These are phyloP conservation scores for Grapholita molesta DNA, from an alignment of 1,140 invertebrate species.

Conservation along the genomic window DNA sequence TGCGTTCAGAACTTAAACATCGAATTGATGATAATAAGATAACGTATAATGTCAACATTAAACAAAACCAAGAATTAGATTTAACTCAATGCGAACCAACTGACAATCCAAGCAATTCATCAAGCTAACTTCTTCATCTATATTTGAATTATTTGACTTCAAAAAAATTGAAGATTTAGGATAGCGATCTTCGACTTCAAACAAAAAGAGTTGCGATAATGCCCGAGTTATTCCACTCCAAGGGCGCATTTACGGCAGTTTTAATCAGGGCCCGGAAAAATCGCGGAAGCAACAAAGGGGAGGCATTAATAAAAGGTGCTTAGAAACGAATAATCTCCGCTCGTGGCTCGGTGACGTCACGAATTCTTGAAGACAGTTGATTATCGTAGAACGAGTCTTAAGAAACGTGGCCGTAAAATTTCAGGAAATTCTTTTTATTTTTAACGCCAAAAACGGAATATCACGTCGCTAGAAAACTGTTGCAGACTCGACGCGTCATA, in stretches of 20 bases:
- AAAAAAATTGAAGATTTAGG: background rate
- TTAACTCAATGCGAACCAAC: background rate
- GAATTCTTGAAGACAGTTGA: constrained; percentile 47
- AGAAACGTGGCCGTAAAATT: constrained; percentile 25
- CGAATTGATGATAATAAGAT: no score
- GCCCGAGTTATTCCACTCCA: constrained; percentile 3
- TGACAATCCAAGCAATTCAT: background rate
- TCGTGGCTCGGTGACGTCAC: constrained; percentile 25
- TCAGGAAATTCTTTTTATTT: background rate
- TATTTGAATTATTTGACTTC: background rate
- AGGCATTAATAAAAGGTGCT: constrained; percentile 42
- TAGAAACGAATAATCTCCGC: constrained; percentile 36
- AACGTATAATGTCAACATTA: no score
- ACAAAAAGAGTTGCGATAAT: constrained; percentile 13
- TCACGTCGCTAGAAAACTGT: no score
- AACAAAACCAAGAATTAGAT: no score
- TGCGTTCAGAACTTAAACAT: no score
- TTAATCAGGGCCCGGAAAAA: constrained; percentile 3
- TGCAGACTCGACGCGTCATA: no score
- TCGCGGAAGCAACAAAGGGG: constrained; percentile 15
- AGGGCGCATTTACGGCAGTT: constrained; percentile 3
- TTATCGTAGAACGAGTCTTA: constrained; percentile 54
- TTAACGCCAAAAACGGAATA: background rate
- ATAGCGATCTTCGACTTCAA: background rate
- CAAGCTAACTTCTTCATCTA: background rate